Conservation (phyloP, 2,797 vertebrate species). For the Lagocephalus sceleratus region DNA sequence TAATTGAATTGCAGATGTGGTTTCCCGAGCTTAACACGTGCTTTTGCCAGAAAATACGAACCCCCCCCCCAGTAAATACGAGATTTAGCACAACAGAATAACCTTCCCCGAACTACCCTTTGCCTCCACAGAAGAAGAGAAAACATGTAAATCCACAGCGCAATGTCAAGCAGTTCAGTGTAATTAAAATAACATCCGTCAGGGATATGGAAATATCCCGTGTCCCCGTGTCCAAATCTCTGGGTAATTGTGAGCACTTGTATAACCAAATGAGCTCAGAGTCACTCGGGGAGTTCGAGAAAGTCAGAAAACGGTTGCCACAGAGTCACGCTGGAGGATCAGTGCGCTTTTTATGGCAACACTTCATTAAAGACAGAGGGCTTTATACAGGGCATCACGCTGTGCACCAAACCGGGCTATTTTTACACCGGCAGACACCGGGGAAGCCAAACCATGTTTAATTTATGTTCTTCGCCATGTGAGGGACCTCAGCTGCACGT, state of each 20-base stretch:
- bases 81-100: slow-evolving; percentile 41
- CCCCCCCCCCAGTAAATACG: slow-evolving; percentile 42
- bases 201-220: slow-evolving; percentile 73
- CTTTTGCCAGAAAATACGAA: slow-evolving; percentile 21
- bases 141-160: slow-evolving; percentile 58
- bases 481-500: slow-evolving; percentile 49
- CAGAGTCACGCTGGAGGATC: slow-evolving; percentile 53
- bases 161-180: slow-evolving; percentile 62
- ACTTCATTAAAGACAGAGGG: slow-evolving; percentile 63
- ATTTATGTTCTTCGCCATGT: slow-evolving; percentile 65
- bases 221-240: slow-evolving; percentile 64
- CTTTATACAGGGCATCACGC: slow-evolving; percentile 45
- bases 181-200: slow-evolving; percentile 74
- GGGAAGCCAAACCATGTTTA: slow-evolving; percentile 70
- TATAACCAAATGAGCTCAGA: slow-evolving; percentile 75
- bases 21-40: slow-evolving; percentile 4
- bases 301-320: slow-evolving; percentile 62
- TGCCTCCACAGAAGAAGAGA: slow-evolving; percentile 45
- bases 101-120: slow-evolving; percentile 40
- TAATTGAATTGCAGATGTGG: slow-evolving; percentile 9
- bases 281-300: slow-evolving; percentile 67
- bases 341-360: slow-evolving; percentile 51
- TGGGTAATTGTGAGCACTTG: slow-evolving; percentile 70
- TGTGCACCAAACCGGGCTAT: slow-evolving; percentile 56
- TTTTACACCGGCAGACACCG: slow-evolving; percentile 63